These are phyloP conservation scores for Oreochromis mossambicus DNA, from an alignment of 2,797 vertebrate genomes.

Conservation along the genomic window DNA sequence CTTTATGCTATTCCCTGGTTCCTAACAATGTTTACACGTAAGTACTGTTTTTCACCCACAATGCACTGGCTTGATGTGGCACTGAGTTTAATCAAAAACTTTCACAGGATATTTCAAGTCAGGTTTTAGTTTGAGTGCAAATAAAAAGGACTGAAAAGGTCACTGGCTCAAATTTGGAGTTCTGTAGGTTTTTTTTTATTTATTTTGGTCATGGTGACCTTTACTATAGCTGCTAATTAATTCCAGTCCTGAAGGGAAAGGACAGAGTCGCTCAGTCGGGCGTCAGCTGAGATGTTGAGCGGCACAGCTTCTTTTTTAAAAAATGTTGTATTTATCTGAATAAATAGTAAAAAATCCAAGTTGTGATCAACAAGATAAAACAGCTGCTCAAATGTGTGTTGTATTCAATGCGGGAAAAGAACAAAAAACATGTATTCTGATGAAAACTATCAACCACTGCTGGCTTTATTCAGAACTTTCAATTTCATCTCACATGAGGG, in stretches of 20 bases:
- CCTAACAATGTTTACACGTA: constrained; percentile 99
- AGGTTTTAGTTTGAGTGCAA: constrained; percentile 12
- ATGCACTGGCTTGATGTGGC: not conserved
- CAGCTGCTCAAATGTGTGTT: not conserved
- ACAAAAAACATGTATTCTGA: not conserved
- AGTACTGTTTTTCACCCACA: constrained; percentile 66
- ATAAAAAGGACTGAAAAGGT: constrained; percentile 40
- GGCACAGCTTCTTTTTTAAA: not conserved
- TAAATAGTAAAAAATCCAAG: not conserved
- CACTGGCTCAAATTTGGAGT: constrained; percentile 5
- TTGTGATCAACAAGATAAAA: not conserved
- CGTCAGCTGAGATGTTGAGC: not conserved
- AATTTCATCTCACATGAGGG: not conserved
- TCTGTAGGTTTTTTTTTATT: not conserved
- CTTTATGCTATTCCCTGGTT: constrained; percentile 99
- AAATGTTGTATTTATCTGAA: not conserved
- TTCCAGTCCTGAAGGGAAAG: not conserved
- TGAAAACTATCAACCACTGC: not conserved
- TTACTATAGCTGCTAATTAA: constrained; percentile 47
- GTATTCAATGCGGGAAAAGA: not conserved
- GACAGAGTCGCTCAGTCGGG: not conserved
- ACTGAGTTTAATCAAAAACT: not conserved
- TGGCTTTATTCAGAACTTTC: not conserved
- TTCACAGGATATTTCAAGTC: constrained; percentile 6
- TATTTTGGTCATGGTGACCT: constrained; percentile 28